Conservation (phyloP, 2,888 invertebrate species). For the Phlogophora meticulosa region DNA sequence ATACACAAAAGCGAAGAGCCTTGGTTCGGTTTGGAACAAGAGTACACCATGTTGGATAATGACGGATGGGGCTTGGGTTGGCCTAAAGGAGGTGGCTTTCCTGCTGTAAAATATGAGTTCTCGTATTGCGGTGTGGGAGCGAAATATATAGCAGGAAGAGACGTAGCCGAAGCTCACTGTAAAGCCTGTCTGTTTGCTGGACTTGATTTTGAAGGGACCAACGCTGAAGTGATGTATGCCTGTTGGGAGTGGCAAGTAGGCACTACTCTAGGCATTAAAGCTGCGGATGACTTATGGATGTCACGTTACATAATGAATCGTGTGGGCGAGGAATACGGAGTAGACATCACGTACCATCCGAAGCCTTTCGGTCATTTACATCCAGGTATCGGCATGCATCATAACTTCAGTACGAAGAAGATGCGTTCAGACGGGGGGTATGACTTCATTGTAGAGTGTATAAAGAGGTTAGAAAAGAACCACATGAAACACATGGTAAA, state of each 20-base stretch:
- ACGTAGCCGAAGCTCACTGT: slow-evolving; percentile 96
- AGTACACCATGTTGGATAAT: slow-evolving; percentile 96
- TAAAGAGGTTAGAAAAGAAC: slow-evolving; percentile 96
- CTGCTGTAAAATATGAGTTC: slow-evolving; percentile 96
- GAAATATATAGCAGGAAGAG: slow-evolving; percentile 97
- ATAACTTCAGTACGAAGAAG: slow-evolving; percentile 96
- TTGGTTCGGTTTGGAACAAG: slow-evolving; percentile 98
- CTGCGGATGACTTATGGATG: slow-evolving; percentile 96
- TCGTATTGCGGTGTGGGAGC: slow-evolving; percentile 98
- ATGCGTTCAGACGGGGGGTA: slow-evolving; percentile 96
- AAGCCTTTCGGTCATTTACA: slow-evolving; percentile 96
- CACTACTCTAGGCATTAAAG: slow-evolving; percentile 95
- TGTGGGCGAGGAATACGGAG: slow-evolving; percentile 96
- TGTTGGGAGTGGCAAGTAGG: slow-evolving; percentile 98
- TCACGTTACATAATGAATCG: slow-evolving; percentile 95
- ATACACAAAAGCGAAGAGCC: slow-evolving; percentile 93
- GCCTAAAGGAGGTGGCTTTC: slow-evolving; percentile 98
- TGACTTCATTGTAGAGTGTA: slow-evolving; percentile 95
- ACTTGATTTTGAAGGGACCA: slow-evolving; percentile 97
- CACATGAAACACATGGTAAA: slow-evolving; percentile 97
- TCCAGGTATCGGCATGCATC: slow-evolving; percentile 96
- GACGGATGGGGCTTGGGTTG: slow-evolving; percentile 97
- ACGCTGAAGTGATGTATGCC: slow-evolving; percentile 99
- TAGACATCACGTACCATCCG: slow-evolving; percentile 93
- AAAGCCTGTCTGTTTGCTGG: slow-evolving; percentile 97